Evolutionary conservation across 1,140 invertebrate genomes (phyloP), one percentile per base, ranked within the genome.

Genomic region (Mya arenaria): DNA sequence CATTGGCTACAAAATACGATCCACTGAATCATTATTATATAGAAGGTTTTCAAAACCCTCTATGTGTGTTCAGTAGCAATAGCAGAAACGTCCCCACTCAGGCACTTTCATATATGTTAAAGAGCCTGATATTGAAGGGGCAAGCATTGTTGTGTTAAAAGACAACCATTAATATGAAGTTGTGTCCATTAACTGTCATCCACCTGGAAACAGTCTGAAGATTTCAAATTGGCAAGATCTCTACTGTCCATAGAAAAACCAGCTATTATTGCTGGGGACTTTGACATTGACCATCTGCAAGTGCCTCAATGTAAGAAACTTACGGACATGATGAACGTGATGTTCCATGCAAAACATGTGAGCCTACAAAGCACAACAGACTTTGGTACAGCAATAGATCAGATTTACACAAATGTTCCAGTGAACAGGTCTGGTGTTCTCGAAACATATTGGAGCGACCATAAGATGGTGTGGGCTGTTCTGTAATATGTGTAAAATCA

Each of bases 41-140:
- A 5, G 4, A 34, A 48, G 62, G 41, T 36, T 78, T 78, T 32
- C 60, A 52, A 13, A 1, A 10, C 5, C 39, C 69, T 34, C 0
- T 72, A 4, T 72, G 8, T 56, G 25, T 72, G 4, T 72, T 1
- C 6, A 72, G 41, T 48, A 72, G 32, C 28, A 56, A 6, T 55
- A 19, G 44, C 15, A 44, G 44, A 30, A 52, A 37, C 4, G 74
- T n/a, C 74, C 74, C 6, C 74, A 78, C 30, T 52, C 55, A 3
- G 74, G 74, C 48, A 66, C 58, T 41, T 52, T 65, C 44, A 66
- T 78, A 37, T 78, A 78, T 17, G 58, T 78, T 34, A 78, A 44
- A 78, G 34, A 13, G 10, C 25, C 30, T 1, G 19, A 44, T 32
- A 52, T 72, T 72, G 69, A 72, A 30, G 44, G 69, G 25, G 36